Base-by-base conservation (phyloP, 1,140 invertebrate genomes). In the Diabrotica virgifera region DNA sequence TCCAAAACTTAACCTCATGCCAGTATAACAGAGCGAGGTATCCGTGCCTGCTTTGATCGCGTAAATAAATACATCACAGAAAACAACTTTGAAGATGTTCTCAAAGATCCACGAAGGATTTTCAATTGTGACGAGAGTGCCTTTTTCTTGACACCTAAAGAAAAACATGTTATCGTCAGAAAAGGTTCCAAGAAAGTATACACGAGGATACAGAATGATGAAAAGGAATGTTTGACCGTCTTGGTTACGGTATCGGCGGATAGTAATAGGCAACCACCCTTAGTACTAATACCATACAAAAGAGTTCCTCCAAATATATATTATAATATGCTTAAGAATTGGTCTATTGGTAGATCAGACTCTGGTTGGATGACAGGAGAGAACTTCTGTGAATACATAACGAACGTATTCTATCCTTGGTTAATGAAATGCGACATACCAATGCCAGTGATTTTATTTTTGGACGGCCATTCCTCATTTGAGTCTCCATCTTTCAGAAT, bases 291-390 rank as follows among this genome's bases (percentile, higher is more conserved):
- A 64, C 67, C 71, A 77, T 83, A 76, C 72, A 59, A 72, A 62
- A 56, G 72, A 50, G 68, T 78, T 10, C 74, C 74, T 1, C 24
- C 58, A 7, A 50, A 68, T 7, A 67, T 79, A n/a, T 56, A 68
- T 4, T 9, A 35, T 8, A 65, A 13, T 24, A 55, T 74, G 38
- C 75, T 72, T 6, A 62, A 69, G 40, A 61, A 66, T n/a, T 78
- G 77, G 76, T 71, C 64, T 1, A 68, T 78, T 38, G 79, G 80
- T n/a, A 65, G 65, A 58, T 77, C 77, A 12, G 74, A 80, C 14
- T 75, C 54, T 65, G 77, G 79, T 0, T 82, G 81, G 80, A 82
- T 80, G 80, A 81, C 71, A 54, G 66, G 64, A 12, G 72, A 73
- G 65, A 72, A 68, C n/a, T 82, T 82, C 66, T 81, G 69, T 69